Evolutionary conservation across 2,113 vertebrate species (phyloP).

Genomic region (Nothobranchius furzeri): DNA sequence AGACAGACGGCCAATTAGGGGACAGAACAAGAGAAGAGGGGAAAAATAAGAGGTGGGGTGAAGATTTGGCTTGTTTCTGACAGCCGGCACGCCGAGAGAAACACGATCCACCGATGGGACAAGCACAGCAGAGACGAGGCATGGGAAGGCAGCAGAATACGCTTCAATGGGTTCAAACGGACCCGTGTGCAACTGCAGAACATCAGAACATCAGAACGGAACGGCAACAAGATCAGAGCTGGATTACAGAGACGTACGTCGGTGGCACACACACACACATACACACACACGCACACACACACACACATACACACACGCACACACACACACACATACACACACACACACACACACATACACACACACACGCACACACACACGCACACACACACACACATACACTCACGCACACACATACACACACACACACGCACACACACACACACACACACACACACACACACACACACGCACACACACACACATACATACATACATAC

Average conservation of each 20-base stretch:
- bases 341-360: too few species aligned
- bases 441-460: too few species aligned
- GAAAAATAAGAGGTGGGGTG: constrained; percentile 33
- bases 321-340: too few species aligned
- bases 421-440: too few species aligned
- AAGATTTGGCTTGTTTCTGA: constrained; percentile 48
- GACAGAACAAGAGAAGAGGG: constrained; percentile 34
- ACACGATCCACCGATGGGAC: constrained; percentile 37
- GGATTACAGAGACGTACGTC: constrained; percentile 46
- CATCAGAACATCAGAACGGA: constrained; percentile 16
- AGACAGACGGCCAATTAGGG: constrained; percentile 32
- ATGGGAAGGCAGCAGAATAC: constrained; percentile 23
- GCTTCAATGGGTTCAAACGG: constrained; percentile 32
- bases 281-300: neutral
- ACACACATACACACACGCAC: too few species aligned
- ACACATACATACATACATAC: too few species aligned
- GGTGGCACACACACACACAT: constrained; percentile 26
- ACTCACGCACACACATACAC: neutral
- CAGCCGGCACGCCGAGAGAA: constrained; percentile 53
- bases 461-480: too few species aligned
- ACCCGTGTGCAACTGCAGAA: constrained; percentile 2
- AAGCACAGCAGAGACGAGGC: constrained; percentile 28
- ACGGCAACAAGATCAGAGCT: constrained; percentile 20
- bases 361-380: too few species aligned
- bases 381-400: neutral